Percentiles rank a stretch among this genome's conserved stretches.
phyloP scores from a whole-genome alignment of 1,140 invertebrate genomes.

The Magallana ariakensis region DNA sequence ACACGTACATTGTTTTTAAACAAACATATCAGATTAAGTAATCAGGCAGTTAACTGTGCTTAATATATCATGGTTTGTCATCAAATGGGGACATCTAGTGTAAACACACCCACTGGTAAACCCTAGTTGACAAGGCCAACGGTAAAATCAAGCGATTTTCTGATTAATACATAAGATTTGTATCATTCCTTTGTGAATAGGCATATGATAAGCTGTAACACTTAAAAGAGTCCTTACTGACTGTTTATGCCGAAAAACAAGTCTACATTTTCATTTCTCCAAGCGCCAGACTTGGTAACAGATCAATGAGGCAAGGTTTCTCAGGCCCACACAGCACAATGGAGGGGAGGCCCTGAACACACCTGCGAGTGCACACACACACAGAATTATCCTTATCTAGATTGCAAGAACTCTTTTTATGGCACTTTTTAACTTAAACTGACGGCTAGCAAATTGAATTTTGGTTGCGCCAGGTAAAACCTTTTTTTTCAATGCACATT shows the following conservation, averaged over 20 bases:
- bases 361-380: slow-evolving; percentile 26
- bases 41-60: slow-evolving; percentile 27
- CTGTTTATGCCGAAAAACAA: background rate
- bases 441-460: background rate
- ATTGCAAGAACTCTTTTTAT: slow-evolving; percentile 5
- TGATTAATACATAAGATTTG: slow-evolving; percentile 11
- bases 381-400: slow-evolving; percentile 21
- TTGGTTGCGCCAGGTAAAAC: background rate
- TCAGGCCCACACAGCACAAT: background rate
- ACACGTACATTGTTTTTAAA: slow-evolving; percentile 28
- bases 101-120: background rate
- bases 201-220: slow-evolving; percentile 15
- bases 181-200: slow-evolving; percentile 19
- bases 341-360: background rate
- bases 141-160: slow-evolving; percentile 27
- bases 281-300: background rate
- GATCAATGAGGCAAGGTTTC: slow-evolving; percentile 11
- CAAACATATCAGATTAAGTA: slow-evolving; percentile 33
- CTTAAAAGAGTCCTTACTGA: background rate
- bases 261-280: slow-evolving; percentile 13
- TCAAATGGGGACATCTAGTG: background rate
- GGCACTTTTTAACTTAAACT: slow-evolving; percentile 3
- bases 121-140: slow-evolving; percentile 1
- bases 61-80: slow-evolving; percentile 10
- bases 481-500: slow-evolving; percentile 25